A percentile compares a stretch with the other conserved stretches of the same genome.
phyloP scores from a whole-genome alignment of 2,888 invertebrate genomes.

The Tethea ocularis region DNA sequence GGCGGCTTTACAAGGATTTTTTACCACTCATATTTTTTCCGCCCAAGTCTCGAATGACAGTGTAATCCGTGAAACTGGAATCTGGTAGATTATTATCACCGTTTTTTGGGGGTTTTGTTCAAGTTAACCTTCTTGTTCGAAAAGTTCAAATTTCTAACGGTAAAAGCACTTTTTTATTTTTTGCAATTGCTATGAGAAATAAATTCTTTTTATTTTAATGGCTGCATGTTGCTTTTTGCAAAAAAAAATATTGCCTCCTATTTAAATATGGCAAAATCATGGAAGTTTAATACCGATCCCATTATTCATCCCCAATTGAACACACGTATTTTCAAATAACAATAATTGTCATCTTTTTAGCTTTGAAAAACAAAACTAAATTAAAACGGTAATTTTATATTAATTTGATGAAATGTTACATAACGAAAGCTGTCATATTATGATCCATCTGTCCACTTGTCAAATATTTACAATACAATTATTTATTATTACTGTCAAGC shows the following conservation, averaged over 20 bases:
- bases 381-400: not conserved
- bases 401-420: not conserved
- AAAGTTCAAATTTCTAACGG: not conserved
- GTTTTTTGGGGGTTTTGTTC: constrained; percentile 19
- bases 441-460: constrained; percentile 1
- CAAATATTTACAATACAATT: not conserved
- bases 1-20: constrained; percentile 46
- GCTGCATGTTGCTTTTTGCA: too few species aligned
- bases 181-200: not conserved
- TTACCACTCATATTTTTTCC: constrained; percentile 33
- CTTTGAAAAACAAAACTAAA: not conserved
- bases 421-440: not conserved
- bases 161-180: too few species aligned
- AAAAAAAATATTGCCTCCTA: too few species aligned
- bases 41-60: constrained; percentile 28
- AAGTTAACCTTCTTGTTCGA: constrained; percentile 12
- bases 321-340: too few species aligned
- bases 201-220: too few species aligned
- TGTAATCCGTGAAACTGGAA: constrained; percentile 60
- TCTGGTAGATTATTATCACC: constrained; percentile 35
- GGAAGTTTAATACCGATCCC: too few species aligned
- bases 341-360: too few species aligned
- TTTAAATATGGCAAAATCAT: too few species aligned
- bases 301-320: too few species aligned
- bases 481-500: not conserved